Base-by-base conservation (phyloP, 1,140 invertebrate species). In the Ceratina australensis region DNA sequence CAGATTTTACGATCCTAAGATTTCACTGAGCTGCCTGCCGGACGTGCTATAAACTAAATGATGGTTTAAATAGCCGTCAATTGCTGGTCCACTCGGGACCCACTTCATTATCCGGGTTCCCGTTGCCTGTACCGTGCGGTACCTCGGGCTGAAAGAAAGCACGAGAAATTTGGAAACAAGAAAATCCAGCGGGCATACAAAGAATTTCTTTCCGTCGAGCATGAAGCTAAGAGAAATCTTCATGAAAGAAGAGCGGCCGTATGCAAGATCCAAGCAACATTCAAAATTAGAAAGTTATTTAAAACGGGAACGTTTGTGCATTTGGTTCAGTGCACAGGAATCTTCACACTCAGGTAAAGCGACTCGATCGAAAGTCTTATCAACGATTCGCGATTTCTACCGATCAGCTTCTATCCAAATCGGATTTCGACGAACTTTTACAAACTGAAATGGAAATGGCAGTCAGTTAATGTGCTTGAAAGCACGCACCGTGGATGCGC, bases 251-350 rank as follows among this genome's bases (percentile, higher is more conserved):
- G 26, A 4, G 71, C 28, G 20, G 16, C 52, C 5, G 18, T 3
- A 18, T 16, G 2, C 10, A 47, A 33, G 26, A 76, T 60, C 47
- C 47, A 18, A 42, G n/a, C 16, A 60, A 33, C 54, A 71, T 54
- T 77, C 57, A 71, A 77, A 77, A 77, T 77, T 77, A 77, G 74
- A 77, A 77, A 77, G 74, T 77, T 77, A 77, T 71, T 69, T 69
- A 71, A 77, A 77, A 77, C 74, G 74, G 49, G 74, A 77, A 77
- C 74, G 67, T 69, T 77, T 77, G 57, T 77, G 74, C 74, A 71
- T 69, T 71, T 77, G 74, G 74, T 71, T 77, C 74, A 77, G 66
- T 77, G 74, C 74, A 77, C 74, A 77, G 47, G 74, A 77, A 77
- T 77, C 74, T 60, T 77, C 56, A 49, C 67, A 15, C 16, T 20